Conservation (phyloP, 2,797 vertebrate genomes). For the Gymnocypris eckloni region DNA sequence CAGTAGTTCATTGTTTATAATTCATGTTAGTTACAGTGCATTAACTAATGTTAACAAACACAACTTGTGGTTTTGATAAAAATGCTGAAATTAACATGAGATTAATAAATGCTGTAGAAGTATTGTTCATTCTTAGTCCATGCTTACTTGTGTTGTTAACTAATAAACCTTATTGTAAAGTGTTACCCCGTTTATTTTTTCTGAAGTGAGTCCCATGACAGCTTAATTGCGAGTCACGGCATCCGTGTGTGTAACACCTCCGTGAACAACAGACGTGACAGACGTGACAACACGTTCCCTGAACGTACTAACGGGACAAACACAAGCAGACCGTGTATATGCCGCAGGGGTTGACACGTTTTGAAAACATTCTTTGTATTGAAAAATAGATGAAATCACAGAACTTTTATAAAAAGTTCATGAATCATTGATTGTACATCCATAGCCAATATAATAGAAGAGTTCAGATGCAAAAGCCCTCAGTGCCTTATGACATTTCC, state of each 20-base stretch:
- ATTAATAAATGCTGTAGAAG: too few species aligned
- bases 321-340: background rate
- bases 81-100: too few species aligned
- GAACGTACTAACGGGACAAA: constrained; percentile 8
- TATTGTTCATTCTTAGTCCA: too few species aligned
- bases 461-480: too few species aligned
- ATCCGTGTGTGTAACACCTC: constrained; percentile 20
- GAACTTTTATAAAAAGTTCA: background rate
- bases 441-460: background rate
- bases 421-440: background rate
- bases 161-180: too few species aligned
- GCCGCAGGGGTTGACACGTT: background rate
- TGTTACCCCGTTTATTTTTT: constrained; percentile 32
- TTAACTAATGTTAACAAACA: too few species aligned
- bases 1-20: too few species aligned
- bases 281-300: background rate
- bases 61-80: too few species aligned
- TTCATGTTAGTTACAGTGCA: too few species aligned
- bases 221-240: background rate
- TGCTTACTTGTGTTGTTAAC: too few species aligned
- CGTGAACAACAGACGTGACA: constrained; percentile 1
- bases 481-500: too few species aligned
- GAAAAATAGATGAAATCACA: background rate
- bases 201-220: constrained; percentile 59
- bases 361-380: background rate